Conservation (phyloP, 1,140 invertebrate genomes). For the Calycopis cecrops region DNA sequence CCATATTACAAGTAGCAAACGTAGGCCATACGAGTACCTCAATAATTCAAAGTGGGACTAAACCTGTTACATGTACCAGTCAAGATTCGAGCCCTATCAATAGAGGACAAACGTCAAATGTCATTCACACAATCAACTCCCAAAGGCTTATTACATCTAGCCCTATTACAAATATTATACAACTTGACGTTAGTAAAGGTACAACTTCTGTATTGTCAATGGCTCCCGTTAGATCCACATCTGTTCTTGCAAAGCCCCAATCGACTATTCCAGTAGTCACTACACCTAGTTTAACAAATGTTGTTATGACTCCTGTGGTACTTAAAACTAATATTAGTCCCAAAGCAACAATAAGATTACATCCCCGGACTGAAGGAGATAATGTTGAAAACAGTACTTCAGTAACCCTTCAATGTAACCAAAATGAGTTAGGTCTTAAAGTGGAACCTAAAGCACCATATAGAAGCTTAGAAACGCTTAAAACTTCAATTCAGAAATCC, state of each 20-base stretch:
- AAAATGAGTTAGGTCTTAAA: constrained; percentile 9
- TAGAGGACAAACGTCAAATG: constrained; percentile 51
- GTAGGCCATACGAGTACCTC: constrained; percentile 46
- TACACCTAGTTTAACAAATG: constrained; percentile 46
- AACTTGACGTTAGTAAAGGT: constrained; percentile 51
- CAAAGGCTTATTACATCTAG: constrained; percentile 47
- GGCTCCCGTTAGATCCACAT: constrained; percentile 45
- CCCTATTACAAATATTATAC: constrained; percentile 51
- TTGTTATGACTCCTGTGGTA: constrained; percentile 56
- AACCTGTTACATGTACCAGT: constrained; percentile 45
- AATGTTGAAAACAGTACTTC: constrained; percentile 26
- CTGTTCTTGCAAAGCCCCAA: constrained; percentile 52
- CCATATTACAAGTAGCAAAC: constrained; percentile 55
- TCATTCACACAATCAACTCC: constrained; percentile 57
- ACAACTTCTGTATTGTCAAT: constrained; percentile 54
- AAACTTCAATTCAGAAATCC: constrained; percentile 2
- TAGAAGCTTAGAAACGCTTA: constrained; percentile 3
- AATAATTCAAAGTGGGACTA: constrained; percentile 52
- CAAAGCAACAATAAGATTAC: constrained; percentile 38
- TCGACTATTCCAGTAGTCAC: constrained; percentile 40
- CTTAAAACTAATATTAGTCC: constrained; percentile 43
- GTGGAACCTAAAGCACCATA: constrained; percentile 8
- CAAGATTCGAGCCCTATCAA: constrained; percentile 45
- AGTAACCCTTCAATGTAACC: constrained; percentile 6
- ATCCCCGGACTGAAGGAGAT: constrained; percentile 42